Evolutionary conservation across 2,888 invertebrate genomes (phyloP), one percentile per base, ranked within the genome.

Genomic region (Agrenia bidenticulata): DNA sequence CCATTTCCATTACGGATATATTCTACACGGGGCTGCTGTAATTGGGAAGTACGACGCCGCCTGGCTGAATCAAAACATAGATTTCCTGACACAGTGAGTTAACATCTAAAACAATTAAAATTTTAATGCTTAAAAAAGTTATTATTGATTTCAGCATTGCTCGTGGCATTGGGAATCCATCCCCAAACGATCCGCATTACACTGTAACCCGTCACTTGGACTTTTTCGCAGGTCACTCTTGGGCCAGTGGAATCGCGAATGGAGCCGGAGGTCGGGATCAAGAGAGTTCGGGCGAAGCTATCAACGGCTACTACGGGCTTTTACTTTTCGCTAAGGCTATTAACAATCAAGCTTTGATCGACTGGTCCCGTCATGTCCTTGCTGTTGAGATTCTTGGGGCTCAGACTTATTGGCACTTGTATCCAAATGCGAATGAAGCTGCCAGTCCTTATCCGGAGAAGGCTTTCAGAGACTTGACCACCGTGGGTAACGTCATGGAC

Each of bases 231-330:
- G 73, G 73, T 23, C 73, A 73, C 57, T 67, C 67, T n/a, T 73
- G 73, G 73, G 73, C 73, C 7, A 60, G 60, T 56, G 73, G 73
- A 0, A 73, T 73, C 42, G 71, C 70, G 5, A 69, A 73, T 39
- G 73, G 73, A 15, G 73, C 69, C 17, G 69, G 72, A 21, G 45
- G 63, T n/a, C 61, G 73, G 2, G 70, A 73, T 56, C 70, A 73
- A 26, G 73, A 73, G 32, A 66, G 66, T 55, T 62, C 64, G 2
- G 63, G 63, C 9, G 73, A 73, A 61, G 73, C 73, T n/a, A 68
- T 73, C 49, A 73, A 73, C 39, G 73, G 71, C 4, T 73, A 73
- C 56, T 73, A 73, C 39, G 70, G 71, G 1, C 68, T 73, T 4
- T 54, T 71, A 1, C 64, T 73, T 19, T 73, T 69, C 41, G 73